Base-by-base conservation (phyloP, 2,113 vertebrate species). In the Tricholaema leucomelas region DNA sequence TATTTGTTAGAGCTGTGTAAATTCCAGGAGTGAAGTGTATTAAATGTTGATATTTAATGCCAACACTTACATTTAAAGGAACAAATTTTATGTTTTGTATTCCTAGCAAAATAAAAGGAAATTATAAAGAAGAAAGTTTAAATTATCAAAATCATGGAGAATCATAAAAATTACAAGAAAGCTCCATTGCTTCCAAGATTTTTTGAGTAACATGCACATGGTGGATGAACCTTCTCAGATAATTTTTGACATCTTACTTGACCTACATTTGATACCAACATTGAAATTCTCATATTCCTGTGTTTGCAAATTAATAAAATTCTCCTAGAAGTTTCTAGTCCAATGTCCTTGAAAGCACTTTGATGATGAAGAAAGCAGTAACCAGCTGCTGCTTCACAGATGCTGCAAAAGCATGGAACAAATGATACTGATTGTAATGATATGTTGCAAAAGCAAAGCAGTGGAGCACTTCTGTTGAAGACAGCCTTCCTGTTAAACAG, bases 381-480 rank as follows among this genome's bases (percentile, higher is more conserved):
- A 92, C 97, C 98, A 98, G 97, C 97, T 98, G 98, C 97, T 95
- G 96, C 95, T 94, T 93, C 94, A 95, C 96, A 98, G 94, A 97
- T 98, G 98, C 96, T 96, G 88, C 96, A 94, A 95, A 95, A 67
- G 76, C 91, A 30, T 56, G 91, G 88, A 98, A 98, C 97, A 98
- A 98, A 96, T 50, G 92, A 74, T 90, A 64, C 96, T 98, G 97
- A 98, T 98, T 98, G 96, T 98, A 98, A 98, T 98, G 96, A 98
- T 96, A 97, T 52, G 96, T 94, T 97, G 88, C 96, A 92, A 75
- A 94, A 94, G 90, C 83, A 65, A 65, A 84, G 95, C 90, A 87
- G 87, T 93, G 81, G 95, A 97, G 87, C 84, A 96, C 88, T 94
- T 97, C 76, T 82, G 94, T 88, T 89, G 91, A 91, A 94, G 92